Evolutionary conservation across 2,113 vertebrate species (phyloP).

Genomic region (Ophiodon elongatus): DNA sequence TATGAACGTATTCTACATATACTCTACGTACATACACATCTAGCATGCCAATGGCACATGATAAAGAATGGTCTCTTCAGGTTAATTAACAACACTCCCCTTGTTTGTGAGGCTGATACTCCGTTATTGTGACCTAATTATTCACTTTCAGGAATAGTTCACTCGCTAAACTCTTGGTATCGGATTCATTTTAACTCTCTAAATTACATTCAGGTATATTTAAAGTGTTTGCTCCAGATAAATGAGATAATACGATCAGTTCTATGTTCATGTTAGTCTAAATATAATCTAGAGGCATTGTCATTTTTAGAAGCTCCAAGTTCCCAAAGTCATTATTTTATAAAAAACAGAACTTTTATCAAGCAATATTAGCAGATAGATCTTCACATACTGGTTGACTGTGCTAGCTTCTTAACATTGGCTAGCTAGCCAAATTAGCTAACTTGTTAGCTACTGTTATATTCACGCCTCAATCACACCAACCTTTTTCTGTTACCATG

Average conservation of each 20-base stretch:
- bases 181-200: not conserved
- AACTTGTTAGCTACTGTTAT: not conserved
- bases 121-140: not conserved
- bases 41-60: slow-evolving; percentile 2
- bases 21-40: not conserved
- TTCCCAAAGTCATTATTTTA: slow-evolving; percentile 1
- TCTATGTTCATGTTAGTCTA: not conserved
- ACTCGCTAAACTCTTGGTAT: not conserved
- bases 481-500: not conserved
- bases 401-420: not conserved
- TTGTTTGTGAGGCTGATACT: not conserved
- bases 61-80: slow-evolving; percentile 2
- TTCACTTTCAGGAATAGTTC: not conserved
- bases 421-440: not conserved
- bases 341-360: slow-evolving; percentile 6
- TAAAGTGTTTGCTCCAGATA: not conserved
- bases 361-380: slow-evolving; percentile 32
- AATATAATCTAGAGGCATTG: slow-evolving; percentile 7
- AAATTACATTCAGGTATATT: slow-evolving; percentile 22
- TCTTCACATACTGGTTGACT: not conserved
- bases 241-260: not conserved
- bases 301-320: not conserved
- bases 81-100: not conserved
- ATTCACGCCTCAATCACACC: slow-evolving; percentile 28
- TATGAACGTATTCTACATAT: slow-evolving; percentile 5